These are phyloP conservation scores for Uropsilus gracilis DNA, from an alignment of 2,113 vertebrate genomes.

Conservation along the genomic window DNA sequence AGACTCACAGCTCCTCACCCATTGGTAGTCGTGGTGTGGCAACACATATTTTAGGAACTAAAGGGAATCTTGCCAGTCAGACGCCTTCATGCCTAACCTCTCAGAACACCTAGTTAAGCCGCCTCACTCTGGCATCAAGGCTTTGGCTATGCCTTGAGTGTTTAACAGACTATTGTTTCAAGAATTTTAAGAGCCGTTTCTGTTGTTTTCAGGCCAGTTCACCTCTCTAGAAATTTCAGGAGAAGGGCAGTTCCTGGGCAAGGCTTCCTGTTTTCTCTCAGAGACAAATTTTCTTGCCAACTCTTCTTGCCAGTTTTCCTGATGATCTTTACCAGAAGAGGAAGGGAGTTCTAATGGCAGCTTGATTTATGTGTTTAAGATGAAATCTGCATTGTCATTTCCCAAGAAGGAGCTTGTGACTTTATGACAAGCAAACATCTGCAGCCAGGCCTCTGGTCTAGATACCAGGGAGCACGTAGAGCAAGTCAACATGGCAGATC, in stretches of 20 bases:
- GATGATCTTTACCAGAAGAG: background rate
- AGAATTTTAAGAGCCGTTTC: background rate
- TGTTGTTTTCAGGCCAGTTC: background rate
- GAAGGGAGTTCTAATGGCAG: constrained; percentile 8
- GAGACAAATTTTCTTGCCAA: background rate
- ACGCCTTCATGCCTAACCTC: constrained; percentile 1
- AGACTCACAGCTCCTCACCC: background rate
- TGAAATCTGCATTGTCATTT: constrained; percentile 54
- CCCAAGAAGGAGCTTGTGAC: constrained; percentile 22
- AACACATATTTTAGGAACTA: background rate
- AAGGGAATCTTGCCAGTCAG: background rate
- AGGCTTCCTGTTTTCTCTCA: constrained; percentile 18
- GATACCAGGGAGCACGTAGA: background rate
- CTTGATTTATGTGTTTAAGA: constrained; percentile 12
- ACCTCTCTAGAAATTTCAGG: background rate
- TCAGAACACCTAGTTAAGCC: background rate
- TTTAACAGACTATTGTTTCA: background rate
- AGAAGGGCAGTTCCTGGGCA: constrained; percentile 15
- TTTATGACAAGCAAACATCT: background rate
- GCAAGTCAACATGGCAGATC: background rate
- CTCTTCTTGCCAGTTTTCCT: background rate
- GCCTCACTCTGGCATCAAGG: background rate
- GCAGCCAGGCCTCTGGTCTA: background rate
- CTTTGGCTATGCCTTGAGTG: background rate
- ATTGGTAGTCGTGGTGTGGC: background rate